Evolutionary conservation across 2,888 invertebrate species (phyloP).

Genomic region (Cerastoderma edule): DNA sequence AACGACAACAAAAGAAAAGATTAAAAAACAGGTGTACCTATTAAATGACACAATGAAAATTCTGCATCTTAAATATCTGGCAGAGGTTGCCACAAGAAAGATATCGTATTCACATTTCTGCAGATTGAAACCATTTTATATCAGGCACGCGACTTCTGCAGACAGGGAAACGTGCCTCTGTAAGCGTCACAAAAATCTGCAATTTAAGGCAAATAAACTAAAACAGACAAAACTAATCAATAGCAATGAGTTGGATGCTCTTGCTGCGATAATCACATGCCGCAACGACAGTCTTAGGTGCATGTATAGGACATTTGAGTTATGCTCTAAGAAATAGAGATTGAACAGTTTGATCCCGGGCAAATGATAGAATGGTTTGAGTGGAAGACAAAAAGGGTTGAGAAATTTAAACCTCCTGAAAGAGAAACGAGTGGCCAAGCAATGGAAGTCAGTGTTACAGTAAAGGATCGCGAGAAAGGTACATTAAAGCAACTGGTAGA

Average conservation of each 20-base stretch:
- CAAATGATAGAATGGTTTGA: conserved; percentile 33
- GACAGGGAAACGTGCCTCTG: conserved; percentile 62
- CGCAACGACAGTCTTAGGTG: conserved; percentile 26
- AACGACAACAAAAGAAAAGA: conserved; percentile 38
- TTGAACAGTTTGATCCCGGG: conserved; percentile 15
- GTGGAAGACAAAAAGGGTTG: conserved; percentile 32
- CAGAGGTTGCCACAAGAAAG: conserved; percentile 26
- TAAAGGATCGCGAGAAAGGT: conserved; percentile 38
- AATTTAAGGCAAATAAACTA: conserved; percentile 42
- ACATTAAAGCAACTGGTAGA: conserved; percentile 19
- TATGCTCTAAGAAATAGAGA: conserved; percentile 22
- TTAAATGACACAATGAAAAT: conserved; percentile 51
- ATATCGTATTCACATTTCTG: conserved; percentile 64
- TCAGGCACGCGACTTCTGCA: conserved; percentile 35
- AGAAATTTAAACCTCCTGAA: conserved; percentile 6
- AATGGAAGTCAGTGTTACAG: conserved; percentile 27
- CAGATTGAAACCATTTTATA: conserved; percentile 58
- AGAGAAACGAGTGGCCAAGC: neutral
- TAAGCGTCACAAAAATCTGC: conserved; percentile 51
- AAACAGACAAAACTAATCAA: conserved; percentile 16
- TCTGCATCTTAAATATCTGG: conserved; percentile 50
- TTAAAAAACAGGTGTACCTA: conserved; percentile 56
- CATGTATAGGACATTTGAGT: conserved; percentile 41
- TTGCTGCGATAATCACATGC: conserved; percentile 26
- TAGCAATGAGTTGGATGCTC: conserved; percentile 22